phyloP scores from a whole-genome alignment of 2,113 vertebrate genomes.

The Trochalopteron elliotii region DNA sequence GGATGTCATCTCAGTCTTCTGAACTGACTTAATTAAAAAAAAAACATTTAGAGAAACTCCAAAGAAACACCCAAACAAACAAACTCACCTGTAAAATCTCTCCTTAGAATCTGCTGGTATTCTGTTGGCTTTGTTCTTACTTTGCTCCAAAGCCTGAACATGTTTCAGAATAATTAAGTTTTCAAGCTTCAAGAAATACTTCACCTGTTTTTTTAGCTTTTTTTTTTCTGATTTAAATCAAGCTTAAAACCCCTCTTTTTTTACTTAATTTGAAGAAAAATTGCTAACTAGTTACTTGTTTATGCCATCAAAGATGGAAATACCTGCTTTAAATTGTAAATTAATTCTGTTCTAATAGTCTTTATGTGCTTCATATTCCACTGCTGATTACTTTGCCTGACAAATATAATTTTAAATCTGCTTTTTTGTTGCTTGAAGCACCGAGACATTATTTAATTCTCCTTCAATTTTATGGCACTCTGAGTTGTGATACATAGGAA shows the following conservation, averaged over 20 bases:
- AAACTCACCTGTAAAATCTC: rapidly evolving
- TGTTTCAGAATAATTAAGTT: neutral
- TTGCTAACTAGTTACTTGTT: neutral
- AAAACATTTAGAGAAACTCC: neutral
- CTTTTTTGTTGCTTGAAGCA: neutral
- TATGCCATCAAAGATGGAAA: neutral
- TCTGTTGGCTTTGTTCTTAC: neutral
- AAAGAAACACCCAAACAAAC: neutral
- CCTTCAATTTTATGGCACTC: neutral
- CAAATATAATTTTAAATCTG: neutral
- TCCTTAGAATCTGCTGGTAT: neutral
- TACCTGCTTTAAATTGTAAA: neutral
- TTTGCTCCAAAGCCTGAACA: neutral
- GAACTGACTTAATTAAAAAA: neutral
- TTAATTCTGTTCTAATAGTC: neutral
- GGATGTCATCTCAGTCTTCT: neutral
- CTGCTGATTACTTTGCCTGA: slow-evolving; percentile 10
- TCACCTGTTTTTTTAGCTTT: neutral
- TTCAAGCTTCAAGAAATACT: neutral
- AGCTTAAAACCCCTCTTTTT: neutral
- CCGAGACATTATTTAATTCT: neutral
- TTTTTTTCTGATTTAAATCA: neutral
- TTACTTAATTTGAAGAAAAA: neutral
- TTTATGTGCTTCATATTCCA: neutral
- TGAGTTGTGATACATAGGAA: neutral